Evolutionary conservation across 2,797 vertebrate genomes (phyloP).

Genomic region (Malacoctenus gilli): DNA sequence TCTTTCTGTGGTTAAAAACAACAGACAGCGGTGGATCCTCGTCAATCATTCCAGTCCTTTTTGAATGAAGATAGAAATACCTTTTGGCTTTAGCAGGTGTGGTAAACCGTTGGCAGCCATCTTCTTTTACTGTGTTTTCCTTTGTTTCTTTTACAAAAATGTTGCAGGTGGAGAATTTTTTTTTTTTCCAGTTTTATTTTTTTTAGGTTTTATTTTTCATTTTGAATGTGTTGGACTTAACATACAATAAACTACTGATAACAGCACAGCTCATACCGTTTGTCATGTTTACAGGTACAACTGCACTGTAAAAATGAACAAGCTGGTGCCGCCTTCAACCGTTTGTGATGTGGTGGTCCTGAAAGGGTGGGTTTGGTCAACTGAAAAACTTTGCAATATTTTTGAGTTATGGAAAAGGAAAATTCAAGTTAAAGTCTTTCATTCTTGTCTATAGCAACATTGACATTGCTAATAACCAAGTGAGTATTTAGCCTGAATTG

Average conservation of each 20-base stretch:
- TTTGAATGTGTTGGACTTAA: constrained; percentile 97
- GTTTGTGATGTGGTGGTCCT: too few species aligned
- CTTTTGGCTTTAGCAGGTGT: constrained; percentile 84
- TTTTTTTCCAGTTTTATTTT: constrained; percentile 42
- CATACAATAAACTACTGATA: constrained; percentile 99
- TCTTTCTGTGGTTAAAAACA: constrained; percentile 78
- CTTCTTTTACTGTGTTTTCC: constrained; percentile 84
- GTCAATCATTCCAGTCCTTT: constrained; percentile 81
- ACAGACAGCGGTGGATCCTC: constrained; percentile 70
- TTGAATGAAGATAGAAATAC: constrained; percentile 81
- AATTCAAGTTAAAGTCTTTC: too few species aligned
- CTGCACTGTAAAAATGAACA: too few species aligned
- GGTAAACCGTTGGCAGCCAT: constrained; percentile 87
- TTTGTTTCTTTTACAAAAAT: constrained; percentile 87
- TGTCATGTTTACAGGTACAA: constrained; percentile 71
- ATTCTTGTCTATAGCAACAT: too few species aligned
- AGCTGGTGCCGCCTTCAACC: too few species aligned
- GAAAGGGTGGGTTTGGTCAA: too few species aligned
- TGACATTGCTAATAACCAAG: too few species aligned
- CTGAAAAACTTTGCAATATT: too few species aligned
- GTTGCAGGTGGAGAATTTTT: constrained; percentile 88
- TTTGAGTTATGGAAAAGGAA: too few species aligned
- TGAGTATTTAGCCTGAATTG: too few species aligned
- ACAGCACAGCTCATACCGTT: constrained; percentile 88
- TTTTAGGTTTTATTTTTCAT: constrained; percentile 81